phyloP scores from a whole-genome alignment of 2,797 vertebrate species.

The Chaetophractus vellerosus region DNA sequence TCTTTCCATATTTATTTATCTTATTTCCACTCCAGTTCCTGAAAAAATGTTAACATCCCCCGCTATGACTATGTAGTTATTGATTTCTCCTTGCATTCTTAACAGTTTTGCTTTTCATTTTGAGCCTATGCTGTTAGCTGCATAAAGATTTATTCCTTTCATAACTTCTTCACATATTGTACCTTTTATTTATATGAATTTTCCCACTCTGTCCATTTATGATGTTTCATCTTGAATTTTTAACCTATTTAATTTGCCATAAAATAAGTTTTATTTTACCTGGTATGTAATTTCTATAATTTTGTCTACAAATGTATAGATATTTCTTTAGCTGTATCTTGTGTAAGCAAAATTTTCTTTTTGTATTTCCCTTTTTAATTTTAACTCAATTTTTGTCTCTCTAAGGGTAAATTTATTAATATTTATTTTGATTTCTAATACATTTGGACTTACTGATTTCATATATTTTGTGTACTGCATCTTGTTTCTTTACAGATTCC shows the following conservation, averaged over 20 bases:
- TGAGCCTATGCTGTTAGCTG: background rate
- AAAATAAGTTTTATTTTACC: background rate
- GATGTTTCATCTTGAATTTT: background rate
- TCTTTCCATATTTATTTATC: background rate
- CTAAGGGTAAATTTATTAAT: background rate
- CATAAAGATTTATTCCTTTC: background rate
- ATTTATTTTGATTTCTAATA: conserved; percentile 5
- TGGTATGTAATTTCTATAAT: background rate
- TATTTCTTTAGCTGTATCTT: background rate
- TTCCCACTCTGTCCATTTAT: background rate
- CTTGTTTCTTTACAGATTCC: background rate
- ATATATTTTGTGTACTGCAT: background rate
- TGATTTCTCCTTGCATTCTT: background rate
- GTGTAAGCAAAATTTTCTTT: background rate
- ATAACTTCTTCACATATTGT: background rate
- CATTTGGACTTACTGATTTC: background rate
- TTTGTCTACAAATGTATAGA: background rate
- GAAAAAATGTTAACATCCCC: background rate
- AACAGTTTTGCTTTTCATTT: background rate
- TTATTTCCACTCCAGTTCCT: background rate
- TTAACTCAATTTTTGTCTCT: background rate
- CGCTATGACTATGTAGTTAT: background rate
- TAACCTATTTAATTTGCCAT: background rate
- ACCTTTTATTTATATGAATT: background rate
- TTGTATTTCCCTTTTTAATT: background rate